Evolutionary conservation across 2,888 invertebrate genomes (phyloP).

Genomic region (Mythimna loreyi): DNA sequence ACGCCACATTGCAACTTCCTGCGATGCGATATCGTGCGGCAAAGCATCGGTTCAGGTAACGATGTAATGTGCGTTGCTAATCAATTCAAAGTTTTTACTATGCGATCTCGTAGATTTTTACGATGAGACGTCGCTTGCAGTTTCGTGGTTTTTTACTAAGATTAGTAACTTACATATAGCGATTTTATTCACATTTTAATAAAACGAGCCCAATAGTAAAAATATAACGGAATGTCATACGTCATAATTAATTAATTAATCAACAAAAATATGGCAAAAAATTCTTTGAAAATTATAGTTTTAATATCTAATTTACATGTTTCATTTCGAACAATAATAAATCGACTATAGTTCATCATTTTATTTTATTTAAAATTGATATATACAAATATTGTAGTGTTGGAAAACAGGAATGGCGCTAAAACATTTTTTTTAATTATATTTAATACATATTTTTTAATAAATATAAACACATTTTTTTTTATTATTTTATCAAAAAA

Average conservation of each 20-base stretch:
- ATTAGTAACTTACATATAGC: background rate
- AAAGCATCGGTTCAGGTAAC: too few species aligned
- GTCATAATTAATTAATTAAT: slow-evolving; percentile 12
- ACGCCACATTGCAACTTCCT: too few species aligned
- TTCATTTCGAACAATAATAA: slow-evolving; percentile 3
- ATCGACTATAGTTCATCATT: background rate
- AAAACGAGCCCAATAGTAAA: background rate
- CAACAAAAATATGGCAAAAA: slow-evolving; percentile 35
- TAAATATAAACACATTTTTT: too few species aligned
- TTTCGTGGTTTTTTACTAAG: background rate
- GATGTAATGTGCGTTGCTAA: too few species aligned
- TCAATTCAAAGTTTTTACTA: too few species aligned
- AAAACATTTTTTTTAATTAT: background rate
- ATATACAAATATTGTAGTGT: slow-evolving; percentile 18
- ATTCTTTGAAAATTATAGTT: slow-evolving; percentile 14
- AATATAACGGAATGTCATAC: slow-evolving; percentile 46
- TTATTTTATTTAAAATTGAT: slow-evolving; percentile 1
- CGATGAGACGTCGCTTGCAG: too few species aligned
- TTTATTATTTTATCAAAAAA: background rate
- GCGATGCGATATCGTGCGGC: too few species aligned
- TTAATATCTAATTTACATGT: slow-evolving; percentile 11
- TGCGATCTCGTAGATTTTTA: too few species aligned
- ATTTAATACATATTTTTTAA: too few species aligned
- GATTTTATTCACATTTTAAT: slow-evolving; percentile 19
- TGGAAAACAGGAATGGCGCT: slow-evolving; percentile 1